Evolutionary conservation across 2,113 vertebrate species (phyloP), one percentile per base, ranked within the genome.

Genomic region (Oncorhynchus gorbuscha): DNA sequence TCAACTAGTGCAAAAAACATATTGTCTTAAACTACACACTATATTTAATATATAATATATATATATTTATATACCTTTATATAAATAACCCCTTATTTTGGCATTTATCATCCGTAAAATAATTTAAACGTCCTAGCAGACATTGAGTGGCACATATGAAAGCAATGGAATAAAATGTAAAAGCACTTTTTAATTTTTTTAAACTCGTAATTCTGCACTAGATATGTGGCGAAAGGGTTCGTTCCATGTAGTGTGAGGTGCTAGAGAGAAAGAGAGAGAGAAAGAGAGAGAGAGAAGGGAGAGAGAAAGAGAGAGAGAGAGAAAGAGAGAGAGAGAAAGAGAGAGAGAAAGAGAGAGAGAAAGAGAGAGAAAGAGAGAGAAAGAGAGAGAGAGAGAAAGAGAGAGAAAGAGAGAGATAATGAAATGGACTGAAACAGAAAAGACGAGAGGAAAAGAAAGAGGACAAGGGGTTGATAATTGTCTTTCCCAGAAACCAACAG

Each of bases 21-120:
- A 88, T 83, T 75, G 81, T 87, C 85, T 90, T 91, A 89, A 92
- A 91, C 89, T 92, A 93, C 89, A 90, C 88, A 84, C 87, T 86
- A 92, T 84, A 89, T 91, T 87, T 91, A 92, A 91, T 92, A 91
- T 92, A 91, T 91, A 90, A 89, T 92, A 88, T 92, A 88, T 87
- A 55, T 55, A 80, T 83, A 28, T 28, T 76, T 82, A 82, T 79
- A 69, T 89, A 88, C 90, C 85, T 91, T 86, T 88, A 92, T 93
- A 93, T 91, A 94, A 93, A 94, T 93, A 93, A 93, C 90, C 91
- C 89, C 89, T 92, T 93, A 93, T 89, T 93, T 94, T 94, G 92
- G 92, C 93, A 93, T 94, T 84, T 90, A 91, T 90, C 87, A 83
- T 91, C 92, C 85, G 84, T 92, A 92, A 93, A 94, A 93, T 91